Conservation (phyloP, 2,113 vertebrate genomes). For the Forbesichthys papilliferus region DNA sequence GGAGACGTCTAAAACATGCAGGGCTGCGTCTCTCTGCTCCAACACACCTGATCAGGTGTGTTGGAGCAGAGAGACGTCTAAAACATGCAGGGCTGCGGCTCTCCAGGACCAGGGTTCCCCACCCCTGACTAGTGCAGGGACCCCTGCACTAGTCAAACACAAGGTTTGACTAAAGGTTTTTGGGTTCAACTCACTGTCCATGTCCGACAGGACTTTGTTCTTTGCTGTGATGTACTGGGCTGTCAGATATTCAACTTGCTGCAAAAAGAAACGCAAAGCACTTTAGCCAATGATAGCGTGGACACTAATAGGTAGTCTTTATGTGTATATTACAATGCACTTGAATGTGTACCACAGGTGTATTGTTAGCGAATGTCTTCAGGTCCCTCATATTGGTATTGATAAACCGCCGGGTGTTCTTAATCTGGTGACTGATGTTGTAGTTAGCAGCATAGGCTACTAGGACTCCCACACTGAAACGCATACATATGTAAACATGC, state of each 20-base stretch:
- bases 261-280: conserved; percentile 45
- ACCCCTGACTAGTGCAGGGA: no score
- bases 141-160: not conserved
- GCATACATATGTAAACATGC: conserved; percentile 15
- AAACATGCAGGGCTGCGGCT: no score
- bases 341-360: conserved; percentile 79
- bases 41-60: no score
- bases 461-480: conserved; percentile 83
- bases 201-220: conserved; percentile 86
- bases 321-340: not conserved
- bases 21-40: no score
- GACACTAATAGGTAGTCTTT: not conserved
- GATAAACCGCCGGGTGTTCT: conserved; percentile 80
- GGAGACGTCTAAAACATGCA: no score
- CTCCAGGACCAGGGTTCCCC: no score
- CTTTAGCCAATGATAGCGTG: not conserved
- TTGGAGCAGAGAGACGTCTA: no score
- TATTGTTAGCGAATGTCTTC: conserved; percentile 81
- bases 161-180: not conserved
- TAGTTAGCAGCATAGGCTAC: conserved; percentile 86
- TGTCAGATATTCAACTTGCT: conserved; percentile 92
- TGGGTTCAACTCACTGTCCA: conserved; percentile 84
- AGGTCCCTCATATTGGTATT: conserved; percentile 91
- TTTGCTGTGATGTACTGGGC: conserved; percentile 87
- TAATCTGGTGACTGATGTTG: conserved; percentile 82